phyloP scores from a whole-genome alignment of 2,888 invertebrate genomes.

The Hypomecis atomaria region DNA sequence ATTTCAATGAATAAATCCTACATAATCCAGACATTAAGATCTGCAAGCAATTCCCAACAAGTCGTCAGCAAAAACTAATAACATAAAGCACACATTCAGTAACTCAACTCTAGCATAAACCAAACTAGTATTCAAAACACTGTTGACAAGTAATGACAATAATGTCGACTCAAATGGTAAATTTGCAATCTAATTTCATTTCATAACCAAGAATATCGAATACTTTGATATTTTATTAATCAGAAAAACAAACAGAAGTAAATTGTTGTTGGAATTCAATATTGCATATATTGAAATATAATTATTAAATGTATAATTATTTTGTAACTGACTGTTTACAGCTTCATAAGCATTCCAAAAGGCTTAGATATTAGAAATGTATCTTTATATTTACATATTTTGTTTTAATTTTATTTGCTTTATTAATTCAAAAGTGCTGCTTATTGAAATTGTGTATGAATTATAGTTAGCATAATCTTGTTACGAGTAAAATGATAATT shows the following conservation, averaged over 20 bases:
- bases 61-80: conserved; percentile 38
- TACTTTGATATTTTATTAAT: neutral
- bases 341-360: conserved; percentile 21
- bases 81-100: conserved; percentile 31
- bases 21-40: conserved; percentile 42
- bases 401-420: conserved; percentile 20
- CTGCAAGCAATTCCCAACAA: conserved; percentile 34
- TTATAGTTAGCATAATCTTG: neutral
- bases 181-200: neutral
- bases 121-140: neutral
- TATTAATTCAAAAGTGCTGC: conserved; percentile 13
- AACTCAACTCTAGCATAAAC: conserved; percentile 1
- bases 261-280: neutral
- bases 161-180: neutral
- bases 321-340: conserved; percentile 7
- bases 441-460: neutral
- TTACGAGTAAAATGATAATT: neutral
- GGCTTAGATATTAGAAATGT: conserved; percentile 11
- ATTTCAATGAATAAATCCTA: conserved; percentile 42
- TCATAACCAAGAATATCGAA: neutral
- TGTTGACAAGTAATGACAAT: neutral
- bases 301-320: conserved; percentile 6
- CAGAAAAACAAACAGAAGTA: conserved; percentile 1
- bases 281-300: no score
- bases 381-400: conserved; percentile 20